Percentiles rank a stretch among this genome's conserved stretches.
phyloP scores from a whole-genome alignment of 2,797 vertebrate species.

The Fundulus diaphanus region DNA sequence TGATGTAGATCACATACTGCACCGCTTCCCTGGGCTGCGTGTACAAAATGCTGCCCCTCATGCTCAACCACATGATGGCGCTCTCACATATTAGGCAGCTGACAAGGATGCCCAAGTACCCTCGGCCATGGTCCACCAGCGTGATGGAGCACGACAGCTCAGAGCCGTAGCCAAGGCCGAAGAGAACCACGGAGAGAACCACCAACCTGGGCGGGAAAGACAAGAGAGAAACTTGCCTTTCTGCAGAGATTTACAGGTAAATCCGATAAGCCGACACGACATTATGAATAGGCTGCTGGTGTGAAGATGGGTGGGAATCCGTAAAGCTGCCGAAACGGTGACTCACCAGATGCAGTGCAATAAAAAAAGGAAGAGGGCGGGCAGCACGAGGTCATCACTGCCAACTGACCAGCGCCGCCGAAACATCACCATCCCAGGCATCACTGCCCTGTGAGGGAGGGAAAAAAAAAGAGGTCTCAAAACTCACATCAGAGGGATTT shows the following conservation, averaged over 20 bases:
- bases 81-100: constrained; percentile 98
- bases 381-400: constrained; percentile 99
- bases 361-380: constrained; percentile 97
- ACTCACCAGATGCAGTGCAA: constrained; percentile 97
- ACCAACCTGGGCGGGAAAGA: constrained; percentile 86
- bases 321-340: constrained; percentile 9
- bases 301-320: not conserved
- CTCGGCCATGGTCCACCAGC: constrained; percentile 96
- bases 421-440: constrained; percentile 99
- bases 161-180: constrained; percentile 92
- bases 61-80: constrained; percentile 99
- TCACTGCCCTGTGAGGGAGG: constrained; percentile 82
- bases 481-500: not conserved
- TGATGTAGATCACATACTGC: constrained; percentile 98
- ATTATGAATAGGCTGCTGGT: not conserved
- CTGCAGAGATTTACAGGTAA: not conserved
- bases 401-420: constrained; percentile 99
- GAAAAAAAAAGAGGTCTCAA: constrained; percentile 1
- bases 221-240: not conserved
- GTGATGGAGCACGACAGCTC: constrained; percentile 94
- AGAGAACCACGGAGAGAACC: constrained; percentile 97
- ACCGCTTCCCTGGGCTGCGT: constrained; percentile 97
- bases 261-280: not conserved
- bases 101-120: constrained; percentile 97
- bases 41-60: constrained; percentile 98